These are phyloP conservation scores for Cydia amplana DNA, from an alignment of 1,140 invertebrate genomes.

Conservation along the genomic window DNA sequence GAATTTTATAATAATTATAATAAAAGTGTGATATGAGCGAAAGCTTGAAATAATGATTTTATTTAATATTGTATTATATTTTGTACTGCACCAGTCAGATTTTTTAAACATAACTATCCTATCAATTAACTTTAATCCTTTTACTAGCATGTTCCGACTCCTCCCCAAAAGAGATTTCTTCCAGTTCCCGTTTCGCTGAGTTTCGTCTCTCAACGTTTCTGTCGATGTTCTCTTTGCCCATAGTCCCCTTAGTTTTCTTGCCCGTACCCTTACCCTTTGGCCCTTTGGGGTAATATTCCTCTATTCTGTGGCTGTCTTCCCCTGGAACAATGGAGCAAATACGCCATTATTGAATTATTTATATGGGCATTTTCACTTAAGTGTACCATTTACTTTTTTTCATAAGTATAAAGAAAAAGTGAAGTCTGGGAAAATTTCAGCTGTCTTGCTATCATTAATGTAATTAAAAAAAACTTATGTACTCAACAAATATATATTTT, in stretches of 20 bases:
- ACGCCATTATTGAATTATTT: too few species aligned
- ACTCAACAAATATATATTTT: too few species aligned
- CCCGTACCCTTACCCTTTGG: slow-evolving; percentile 51
- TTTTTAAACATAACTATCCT: background rate
- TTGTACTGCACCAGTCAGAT: background rate
- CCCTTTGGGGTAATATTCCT: slow-evolving; percentile 58
- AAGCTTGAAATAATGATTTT: too few species aligned
- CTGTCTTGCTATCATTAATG: too few species aligned
- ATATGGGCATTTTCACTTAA: too few species aligned
- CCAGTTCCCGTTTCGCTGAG: slow-evolving; percentile 47
- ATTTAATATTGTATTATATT: too few species aligned
- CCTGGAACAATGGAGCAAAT: slow-evolving; percentile 33
- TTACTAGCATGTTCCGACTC: slow-evolving; percentile 48
- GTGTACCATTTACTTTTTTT: too few species aligned
- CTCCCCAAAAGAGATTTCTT: slow-evolving; percentile 41
- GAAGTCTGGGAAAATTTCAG: too few species aligned
- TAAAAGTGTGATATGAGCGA: too few species aligned
- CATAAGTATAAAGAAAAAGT: too few species aligned
- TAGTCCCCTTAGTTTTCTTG: slow-evolving; percentile 49
- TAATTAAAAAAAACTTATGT: too few species aligned
- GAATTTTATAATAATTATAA: too few species aligned
- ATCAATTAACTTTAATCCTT: slow-evolving; percentile 47
- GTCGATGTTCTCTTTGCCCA: slow-evolving; percentile 50
- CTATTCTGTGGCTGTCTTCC: slow-evolving; percentile 58
- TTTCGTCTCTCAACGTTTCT: slow-evolving; percentile 43